Percentiles rank a stretch among this genome's conserved stretches.
These are phyloP conservation scores for Schizopygopsis pylzovi DNA, from an alignment of 2,797 vertebrate species.

Conservation along the genomic window DNA sequence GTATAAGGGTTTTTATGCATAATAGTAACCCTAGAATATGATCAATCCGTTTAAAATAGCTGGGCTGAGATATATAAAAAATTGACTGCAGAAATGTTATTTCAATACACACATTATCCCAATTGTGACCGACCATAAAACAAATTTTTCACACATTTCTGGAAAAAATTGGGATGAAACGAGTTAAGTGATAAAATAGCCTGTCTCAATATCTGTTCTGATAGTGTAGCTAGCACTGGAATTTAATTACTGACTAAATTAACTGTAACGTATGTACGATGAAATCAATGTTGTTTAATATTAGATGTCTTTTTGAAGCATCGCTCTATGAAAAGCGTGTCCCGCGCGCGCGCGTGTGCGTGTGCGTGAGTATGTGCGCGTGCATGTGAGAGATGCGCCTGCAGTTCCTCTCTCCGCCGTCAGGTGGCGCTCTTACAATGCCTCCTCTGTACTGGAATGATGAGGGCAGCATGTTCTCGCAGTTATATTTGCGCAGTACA, in stretches of 20 bases:
- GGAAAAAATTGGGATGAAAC: too few species aligned
- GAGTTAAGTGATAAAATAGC: neutral
- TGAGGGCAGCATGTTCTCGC: conserved; percentile 14
- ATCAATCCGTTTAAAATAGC: too few species aligned
- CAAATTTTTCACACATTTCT: too few species aligned
- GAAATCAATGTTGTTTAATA: neutral
- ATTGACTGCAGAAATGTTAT: too few species aligned
- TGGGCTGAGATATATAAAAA: too few species aligned
- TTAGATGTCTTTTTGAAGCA: neutral
- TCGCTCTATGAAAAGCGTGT: neutral
- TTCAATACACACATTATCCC: too few species aligned
- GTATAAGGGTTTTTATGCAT: neutral
- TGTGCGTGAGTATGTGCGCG: too few species aligned
- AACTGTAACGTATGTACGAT: neutral
- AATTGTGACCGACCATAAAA: too few species aligned
- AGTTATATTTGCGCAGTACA: conserved; percentile 32
- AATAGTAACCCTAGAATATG: too few species aligned
- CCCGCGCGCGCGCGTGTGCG: too few species aligned
- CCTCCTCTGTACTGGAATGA: conserved; percentile 63
- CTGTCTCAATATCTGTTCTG: neutral
- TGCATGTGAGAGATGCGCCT: neutral
- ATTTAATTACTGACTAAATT: neutral
- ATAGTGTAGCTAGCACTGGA: neutral
- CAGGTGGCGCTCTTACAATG: conserved; percentile 69
- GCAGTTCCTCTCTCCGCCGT: conserved; percentile 59